Evolutionary conservation across 2,797 vertebrate species (phyloP).

Genomic region (Dendrocincla fuliginosa): DNA sequence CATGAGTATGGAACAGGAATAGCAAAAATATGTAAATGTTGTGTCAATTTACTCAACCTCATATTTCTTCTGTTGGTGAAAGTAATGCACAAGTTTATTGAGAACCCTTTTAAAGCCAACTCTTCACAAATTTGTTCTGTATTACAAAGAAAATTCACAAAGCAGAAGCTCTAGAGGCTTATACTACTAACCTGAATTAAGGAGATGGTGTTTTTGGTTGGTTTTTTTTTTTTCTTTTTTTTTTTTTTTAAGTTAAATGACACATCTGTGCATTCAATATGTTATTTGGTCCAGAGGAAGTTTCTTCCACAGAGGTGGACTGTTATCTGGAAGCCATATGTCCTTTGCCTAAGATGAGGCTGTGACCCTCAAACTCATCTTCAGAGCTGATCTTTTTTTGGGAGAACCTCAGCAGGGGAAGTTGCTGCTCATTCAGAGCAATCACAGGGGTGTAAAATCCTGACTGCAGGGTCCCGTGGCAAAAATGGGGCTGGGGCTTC

Average conservation of each 20-base stretch:
- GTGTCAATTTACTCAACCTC: accelerated
- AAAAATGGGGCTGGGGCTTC: neutral
- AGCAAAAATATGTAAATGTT: neutral
- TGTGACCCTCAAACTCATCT: neutral
- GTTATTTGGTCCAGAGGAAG: neutral
- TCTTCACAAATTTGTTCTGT: neutral
- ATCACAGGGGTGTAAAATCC: neutral
- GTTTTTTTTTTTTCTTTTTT: too few relatives aligned
- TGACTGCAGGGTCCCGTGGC: neutral
- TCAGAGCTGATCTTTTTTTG: neutral
- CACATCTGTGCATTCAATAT: neutral
- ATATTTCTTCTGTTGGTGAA: neutral
- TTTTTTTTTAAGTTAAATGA: neutral
- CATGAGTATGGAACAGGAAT: neutral
- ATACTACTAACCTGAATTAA: neutral
- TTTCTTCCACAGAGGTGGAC: neutral
- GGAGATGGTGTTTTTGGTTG: too few relatives aligned
- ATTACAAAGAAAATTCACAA: neutral
- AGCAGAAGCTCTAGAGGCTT: neutral
- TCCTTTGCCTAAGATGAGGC: neutral
- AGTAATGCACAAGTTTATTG: neutral
- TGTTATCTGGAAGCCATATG: accelerated
- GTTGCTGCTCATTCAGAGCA: neutral
- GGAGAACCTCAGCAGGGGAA: neutral
- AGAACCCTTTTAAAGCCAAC: neutral